Evolutionary conservation across 2,797 vertebrate genomes (phyloP).

Genomic region (Corythornis leucogaster): DNA sequence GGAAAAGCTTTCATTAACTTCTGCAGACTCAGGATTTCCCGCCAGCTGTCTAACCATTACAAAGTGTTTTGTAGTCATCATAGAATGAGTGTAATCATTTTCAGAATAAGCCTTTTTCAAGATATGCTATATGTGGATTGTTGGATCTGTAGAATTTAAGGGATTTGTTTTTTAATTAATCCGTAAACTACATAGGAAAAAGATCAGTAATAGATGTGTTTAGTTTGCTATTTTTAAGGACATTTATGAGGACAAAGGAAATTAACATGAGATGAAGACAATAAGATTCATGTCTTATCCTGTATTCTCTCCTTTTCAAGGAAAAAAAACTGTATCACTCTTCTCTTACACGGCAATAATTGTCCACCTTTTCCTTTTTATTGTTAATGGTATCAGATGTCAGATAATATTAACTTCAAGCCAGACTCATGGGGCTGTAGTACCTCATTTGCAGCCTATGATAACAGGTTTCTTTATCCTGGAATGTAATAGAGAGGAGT

Average conservation of each 20-base stretch:
- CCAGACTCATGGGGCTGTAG: rapidly evolving
- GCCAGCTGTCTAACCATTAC: neutral
- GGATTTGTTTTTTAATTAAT: neutral
- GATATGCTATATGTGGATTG: neutral
- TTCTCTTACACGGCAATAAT: neutral
- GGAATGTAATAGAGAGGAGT: neutral
- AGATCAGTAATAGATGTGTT: neutral
- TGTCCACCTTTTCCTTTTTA: neutral
- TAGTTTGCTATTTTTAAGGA: neutral
- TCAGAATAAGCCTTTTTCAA: neutral
- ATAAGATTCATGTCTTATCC: neutral
- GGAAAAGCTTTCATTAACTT: neutral
- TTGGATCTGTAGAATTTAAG: neutral
- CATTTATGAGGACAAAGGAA: neutral
- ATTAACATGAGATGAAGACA: neutral
- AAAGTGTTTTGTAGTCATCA: neutral
- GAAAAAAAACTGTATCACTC: neutral
- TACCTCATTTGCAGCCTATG: neutral
- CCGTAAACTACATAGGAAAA: neutral
- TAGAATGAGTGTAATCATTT: neutral
- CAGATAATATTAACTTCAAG: neutral
- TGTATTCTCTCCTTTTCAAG: neutral
- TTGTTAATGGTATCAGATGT: neutral
- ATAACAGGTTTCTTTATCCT: neutral
- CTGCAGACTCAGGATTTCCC: neutral